Evolutionary conservation across 64 coral and sea anemone species (phyloP).

Genomic region (Porites australiensis): DNA sequence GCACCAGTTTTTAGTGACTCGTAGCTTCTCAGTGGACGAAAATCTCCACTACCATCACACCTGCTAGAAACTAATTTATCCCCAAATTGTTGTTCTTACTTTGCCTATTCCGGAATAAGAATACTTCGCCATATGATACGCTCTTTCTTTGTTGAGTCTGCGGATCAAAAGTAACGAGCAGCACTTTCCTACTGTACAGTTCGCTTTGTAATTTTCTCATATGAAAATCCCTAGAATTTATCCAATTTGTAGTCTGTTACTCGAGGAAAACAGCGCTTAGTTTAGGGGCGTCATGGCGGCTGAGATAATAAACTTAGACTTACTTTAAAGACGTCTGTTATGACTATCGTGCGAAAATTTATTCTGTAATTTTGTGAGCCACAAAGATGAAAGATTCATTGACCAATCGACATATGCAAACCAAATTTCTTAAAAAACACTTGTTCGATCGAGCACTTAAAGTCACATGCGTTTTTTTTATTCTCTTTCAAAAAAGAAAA

Average conservation of each 20-base stretch:
- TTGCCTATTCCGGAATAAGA: no score
- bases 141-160: no score
- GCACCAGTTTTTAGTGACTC: not conserved
- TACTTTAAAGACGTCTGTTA: not conserved
- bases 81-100: no score
- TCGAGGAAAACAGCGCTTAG: not conserved
- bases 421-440: no score
- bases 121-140: no score
- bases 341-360: slow-evolving; percentile 6
- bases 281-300: not conserved
- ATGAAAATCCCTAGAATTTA: not conserved
- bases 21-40: not conserved
- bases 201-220: not conserved
- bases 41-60: no score
- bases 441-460: no score
- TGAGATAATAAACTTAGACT: not conserved
- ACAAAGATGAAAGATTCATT: no score
- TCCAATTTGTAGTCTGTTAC: not conserved
- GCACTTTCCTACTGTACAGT: not conserved
- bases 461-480: no score
- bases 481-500: no score
- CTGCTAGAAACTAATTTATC: no score
- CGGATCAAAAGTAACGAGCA: not conserved
- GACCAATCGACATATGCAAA: no score
- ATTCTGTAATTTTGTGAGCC: not conserved